phyloP scores from a whole-genome alignment of 2,888 invertebrate genomes.

The Tipula confusa region DNA sequence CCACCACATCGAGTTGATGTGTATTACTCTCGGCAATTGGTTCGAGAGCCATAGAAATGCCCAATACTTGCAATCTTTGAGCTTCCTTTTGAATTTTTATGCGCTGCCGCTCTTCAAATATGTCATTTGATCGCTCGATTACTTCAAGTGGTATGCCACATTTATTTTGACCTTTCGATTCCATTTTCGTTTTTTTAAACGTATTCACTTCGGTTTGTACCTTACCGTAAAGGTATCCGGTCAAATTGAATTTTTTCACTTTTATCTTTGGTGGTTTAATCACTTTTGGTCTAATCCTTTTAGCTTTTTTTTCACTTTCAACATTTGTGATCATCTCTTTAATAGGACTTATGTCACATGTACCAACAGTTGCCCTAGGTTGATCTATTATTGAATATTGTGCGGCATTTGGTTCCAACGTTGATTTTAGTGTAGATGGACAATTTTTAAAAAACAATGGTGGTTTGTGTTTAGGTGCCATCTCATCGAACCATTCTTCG shows the following conservation, averaged over 20 bases:
- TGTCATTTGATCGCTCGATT: slow-evolving; percentile 27
- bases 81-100: slow-evolving; percentile 33
- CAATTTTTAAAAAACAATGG: slow-evolving; percentile 41
- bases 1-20: neutral
- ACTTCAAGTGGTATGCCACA: slow-evolving; percentile 28
- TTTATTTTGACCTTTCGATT: slow-evolving; percentile 27
- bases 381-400: slow-evolving; percentile 10
- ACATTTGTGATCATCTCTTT: slow-evolving; percentile 39
- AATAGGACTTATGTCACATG: slow-evolving; percentile 37
- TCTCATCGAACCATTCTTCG: slow-evolving; percentile 45
- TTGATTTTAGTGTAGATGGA: slow-evolving; percentile 38
- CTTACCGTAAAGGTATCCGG: slow-evolving; percentile 41
- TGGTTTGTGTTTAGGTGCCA: slow-evolving; percentile 42
- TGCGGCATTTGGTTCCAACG: neutral
- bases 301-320: neutral
- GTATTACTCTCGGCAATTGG: slow-evolving; percentile 30
- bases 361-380: slow-evolving; percentile 32
- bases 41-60: slow-evolving; percentile 32
- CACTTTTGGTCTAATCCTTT: slow-evolving; percentile 38
- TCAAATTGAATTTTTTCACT: slow-evolving; percentile 47
- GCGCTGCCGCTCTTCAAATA: slow-evolving; percentile 35
- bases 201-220: slow-evolving; percentile 34
- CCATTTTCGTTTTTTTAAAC: neutral
- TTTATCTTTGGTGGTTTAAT: slow-evolving; percentile 42
- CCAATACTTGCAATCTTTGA: slow-evolving; percentile 36